phyloP scores from a whole-genome alignment of 2,797 vertebrate species.

The Oreochromis grahami region DNA sequence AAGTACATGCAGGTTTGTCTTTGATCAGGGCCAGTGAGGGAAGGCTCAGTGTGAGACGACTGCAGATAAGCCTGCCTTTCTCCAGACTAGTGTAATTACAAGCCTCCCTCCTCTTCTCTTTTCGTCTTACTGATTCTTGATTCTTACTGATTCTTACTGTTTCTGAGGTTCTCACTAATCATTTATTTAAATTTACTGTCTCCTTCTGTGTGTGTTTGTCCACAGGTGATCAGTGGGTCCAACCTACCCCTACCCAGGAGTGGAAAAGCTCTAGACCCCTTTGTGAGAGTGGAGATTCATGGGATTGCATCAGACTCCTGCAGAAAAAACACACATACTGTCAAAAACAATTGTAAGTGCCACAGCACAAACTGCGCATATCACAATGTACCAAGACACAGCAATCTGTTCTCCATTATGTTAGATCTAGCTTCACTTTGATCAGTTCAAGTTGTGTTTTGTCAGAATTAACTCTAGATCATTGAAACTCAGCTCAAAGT shows the following conservation, averaged over 20 bases:
- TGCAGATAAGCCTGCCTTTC: slow-evolving; percentile 47
- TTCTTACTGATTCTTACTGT: neutral
- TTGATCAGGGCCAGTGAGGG: slow-evolving; percentile 41
- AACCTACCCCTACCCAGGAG: slow-evolving; percentile 51
- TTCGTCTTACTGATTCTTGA: neutral
- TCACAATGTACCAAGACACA: neutral
- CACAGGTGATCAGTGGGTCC: slow-evolving; percentile 83
- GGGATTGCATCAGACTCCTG: slow-evolving; percentile 75
- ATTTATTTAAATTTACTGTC: neutral
- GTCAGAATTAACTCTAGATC: neutral
- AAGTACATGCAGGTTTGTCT: slow-evolving; percentile 65
- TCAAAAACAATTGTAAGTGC: slow-evolving; percentile 82
- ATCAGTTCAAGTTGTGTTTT: neutral
- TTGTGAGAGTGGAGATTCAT: slow-evolving; percentile 81
- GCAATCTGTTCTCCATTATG: neutral
- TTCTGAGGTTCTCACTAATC: neutral
- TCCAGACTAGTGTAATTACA: slow-evolving; percentile 41
- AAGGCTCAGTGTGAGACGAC: slow-evolving; percentile 42
- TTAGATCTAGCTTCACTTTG: neutral
- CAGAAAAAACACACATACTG: slow-evolving; percentile 70
- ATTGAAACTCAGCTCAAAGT: neutral
- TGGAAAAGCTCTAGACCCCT: slow-evolving; percentile 60
- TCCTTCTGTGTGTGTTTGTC: neutral
- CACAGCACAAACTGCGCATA: neutral
- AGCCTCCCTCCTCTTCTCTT: neutral